Base-by-base conservation (phyloP, 1,140 invertebrate species). In the Drosophila dunni region DNA sequence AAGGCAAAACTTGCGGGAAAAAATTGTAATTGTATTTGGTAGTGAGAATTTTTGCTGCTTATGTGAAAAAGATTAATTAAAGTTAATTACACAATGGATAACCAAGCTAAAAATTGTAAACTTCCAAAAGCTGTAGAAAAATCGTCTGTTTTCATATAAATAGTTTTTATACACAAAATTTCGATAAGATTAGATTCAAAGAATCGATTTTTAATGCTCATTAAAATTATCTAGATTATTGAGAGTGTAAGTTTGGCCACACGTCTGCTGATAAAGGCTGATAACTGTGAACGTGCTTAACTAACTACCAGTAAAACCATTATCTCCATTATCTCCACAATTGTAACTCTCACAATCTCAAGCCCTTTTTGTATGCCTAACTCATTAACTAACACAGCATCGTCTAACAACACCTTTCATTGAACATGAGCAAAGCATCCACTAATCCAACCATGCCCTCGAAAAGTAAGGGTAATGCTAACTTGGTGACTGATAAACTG, bases 401-500 rank as follows among this genome's bases (percentile, higher is more conserved):
- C 24, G 34, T 17, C 42, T 7, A 61, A 63, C 24, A 29, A 29
- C 3, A 29, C 3, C 24, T 5, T 60, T 60, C 15, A 67, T 56
- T 13, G 6, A 70, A 57, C 56, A 85, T 82, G 82, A 85, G 75
- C 68, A 60, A 88, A 63, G 54, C 69, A 48, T 11, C 57, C 40
- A 79, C 57, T 71, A 77, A 88, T 46, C 79, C 42, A 44, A 66
- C 54, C 38, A 65, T 53, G 67, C 33, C 68, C 50, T 46, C 54
- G 48, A 57, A 69, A 62, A 75, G 67, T 70, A 68, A 86, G 67
- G 64, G 76, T 77, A 79, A 73, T 50, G 67, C 75, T 51, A 34
- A 29, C 33, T 45, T 9, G 69, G 53, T 73, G 71, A 65, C 64
- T 72, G 90, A 91, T 76, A 91, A 91, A 75, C 76, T 90, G 65